A percentile compares a stretch with the other conserved stretches of the same genome.
phyloP scores from a whole-genome alignment of 2,113 vertebrate species.

The Chrysemys picta region DNA sequence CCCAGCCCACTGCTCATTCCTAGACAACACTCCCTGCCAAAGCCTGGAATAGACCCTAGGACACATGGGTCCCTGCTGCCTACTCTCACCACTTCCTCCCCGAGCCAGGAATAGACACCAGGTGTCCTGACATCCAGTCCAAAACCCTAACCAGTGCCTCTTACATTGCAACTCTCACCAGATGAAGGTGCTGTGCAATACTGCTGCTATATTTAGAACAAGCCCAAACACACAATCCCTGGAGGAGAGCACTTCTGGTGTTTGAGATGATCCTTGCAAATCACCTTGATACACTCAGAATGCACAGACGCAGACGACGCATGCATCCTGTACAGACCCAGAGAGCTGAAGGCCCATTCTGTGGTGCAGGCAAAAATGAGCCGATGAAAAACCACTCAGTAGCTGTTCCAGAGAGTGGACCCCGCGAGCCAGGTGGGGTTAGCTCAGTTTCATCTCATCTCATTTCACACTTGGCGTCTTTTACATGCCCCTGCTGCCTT shows the following conservation, averaged over 20 bases:
- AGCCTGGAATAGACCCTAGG: background rate
- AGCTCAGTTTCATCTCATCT: background rate
- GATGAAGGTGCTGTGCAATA: background rate
- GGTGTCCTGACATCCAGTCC: background rate
- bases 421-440: background rate
- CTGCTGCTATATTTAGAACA: background rate
- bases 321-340: background rate
- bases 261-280: background rate
- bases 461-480: background rate
- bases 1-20: background rate
- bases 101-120: background rate
- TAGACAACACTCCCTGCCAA: background rate
- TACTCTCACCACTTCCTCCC: background rate
- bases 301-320: too few relatives aligned
- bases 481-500: background rate
- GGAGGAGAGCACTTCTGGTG: background rate
- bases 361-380: background rate
- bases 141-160: background rate
- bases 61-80: background rate
- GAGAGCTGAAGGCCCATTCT: background rate
- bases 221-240: background rate
- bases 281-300: background rate
- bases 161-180: background rate
- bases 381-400: background rate
- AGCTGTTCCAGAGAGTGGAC: background rate